Evolutionary conservation across 2,888 invertebrate genomes (phyloP).

Genomic region (Octodonta nipae): DNA sequence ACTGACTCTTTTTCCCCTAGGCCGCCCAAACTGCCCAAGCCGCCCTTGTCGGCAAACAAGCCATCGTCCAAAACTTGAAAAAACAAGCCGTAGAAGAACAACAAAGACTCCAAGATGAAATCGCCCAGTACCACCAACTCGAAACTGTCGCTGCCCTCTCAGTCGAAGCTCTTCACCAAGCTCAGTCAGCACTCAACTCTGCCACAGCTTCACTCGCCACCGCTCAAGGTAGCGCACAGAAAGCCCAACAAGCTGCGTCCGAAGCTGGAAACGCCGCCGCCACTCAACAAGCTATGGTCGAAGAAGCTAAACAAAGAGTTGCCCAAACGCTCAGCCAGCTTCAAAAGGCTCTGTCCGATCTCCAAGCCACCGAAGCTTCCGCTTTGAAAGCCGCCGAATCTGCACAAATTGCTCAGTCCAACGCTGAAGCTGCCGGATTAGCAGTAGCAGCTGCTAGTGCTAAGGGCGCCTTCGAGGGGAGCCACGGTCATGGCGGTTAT

Average conservation of each 20-base stretch:
- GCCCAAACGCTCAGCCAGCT: slow-evolving; percentile 47
- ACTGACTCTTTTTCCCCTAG: slow-evolving; percentile 30
- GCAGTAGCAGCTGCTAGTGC: slow-evolving; percentile 18
- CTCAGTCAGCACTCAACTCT: slow-evolving; percentile 49
- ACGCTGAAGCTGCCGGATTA: slow-evolving; percentile 46
- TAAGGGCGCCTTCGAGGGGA: no score
- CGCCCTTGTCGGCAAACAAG: slow-evolving; percentile 48
- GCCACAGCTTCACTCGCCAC: slow-evolving; percentile 50
- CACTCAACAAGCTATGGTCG: slow-evolving; percentile 17
- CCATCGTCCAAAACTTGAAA: slow-evolving; percentile 39
- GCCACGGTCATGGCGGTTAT: no score
- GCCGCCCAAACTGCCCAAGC: slow-evolving; percentile 49
- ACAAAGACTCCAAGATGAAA: slow-evolving; percentile 49
- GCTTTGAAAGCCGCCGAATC: slow-evolving; percentile 50
- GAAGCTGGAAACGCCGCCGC: slow-evolving; percentile 17
- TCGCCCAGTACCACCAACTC: slow-evolving; percentile 54
- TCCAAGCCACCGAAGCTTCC: slow-evolving; percentile 54
- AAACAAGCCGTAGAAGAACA: slow-evolving; percentile 56
- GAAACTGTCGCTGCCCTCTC: slow-evolving; percentile 53
- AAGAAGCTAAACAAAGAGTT: slow-evolving; percentile 50
- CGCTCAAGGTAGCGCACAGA: slow-evolving; percentile 17
- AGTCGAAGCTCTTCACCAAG: slow-evolving; percentile 54
- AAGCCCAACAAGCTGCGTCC: slow-evolving; percentile 15
- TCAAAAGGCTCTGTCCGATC: slow-evolving; percentile 52
- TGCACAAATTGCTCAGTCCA: slow-evolving; percentile 56